These are phyloP conservation scores for Thunnus thynnus DNA, from an alignment of 2,113 vertebrate species.

Conservation along the genomic window DNA sequence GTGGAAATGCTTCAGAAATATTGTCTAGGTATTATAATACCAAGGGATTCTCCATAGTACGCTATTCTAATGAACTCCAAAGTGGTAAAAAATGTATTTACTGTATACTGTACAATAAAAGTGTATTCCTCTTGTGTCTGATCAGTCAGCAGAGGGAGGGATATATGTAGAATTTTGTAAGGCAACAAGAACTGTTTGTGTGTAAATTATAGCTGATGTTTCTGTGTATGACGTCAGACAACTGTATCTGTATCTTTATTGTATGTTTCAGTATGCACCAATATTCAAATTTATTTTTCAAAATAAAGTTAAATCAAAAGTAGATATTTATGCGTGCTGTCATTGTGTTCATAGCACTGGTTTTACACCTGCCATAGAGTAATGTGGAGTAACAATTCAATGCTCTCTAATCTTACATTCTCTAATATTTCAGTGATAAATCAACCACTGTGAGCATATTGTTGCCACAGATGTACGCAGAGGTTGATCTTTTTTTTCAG, in stretches of 20 bases:
- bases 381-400: too few relatives aligned
- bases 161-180: not conserved
- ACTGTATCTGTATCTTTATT: constrained; percentile 28
- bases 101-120: constrained; percentile 11
- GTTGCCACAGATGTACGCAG: too few relatives aligned
- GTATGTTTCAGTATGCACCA: constrained; percentile 65
- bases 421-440: too few relatives aligned
- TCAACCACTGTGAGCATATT: too few relatives aligned
- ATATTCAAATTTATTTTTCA: constrained; percentile 79
- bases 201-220: constrained; percentile 46
- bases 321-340: not conserved
- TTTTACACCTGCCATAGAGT: too few relatives aligned
- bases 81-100: constrained; percentile 11
- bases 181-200: constrained; percentile 1
- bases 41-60: not conserved
- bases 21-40: not conserved
- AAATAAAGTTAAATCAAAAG: constrained; percentile 63
- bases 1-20: not conserved
- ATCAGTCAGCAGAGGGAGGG: constrained; percentile 21
- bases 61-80: not conserved
- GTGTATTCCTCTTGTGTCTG: not conserved
- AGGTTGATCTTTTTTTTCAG: too few relatives aligned
- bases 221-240: constrained; percentile 22
- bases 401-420: too few relatives aligned
- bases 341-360: too few relatives aligned